Base-by-base conservation (phyloP, 2,113 vertebrate genomes). In the Morone chrysops region DNA sequence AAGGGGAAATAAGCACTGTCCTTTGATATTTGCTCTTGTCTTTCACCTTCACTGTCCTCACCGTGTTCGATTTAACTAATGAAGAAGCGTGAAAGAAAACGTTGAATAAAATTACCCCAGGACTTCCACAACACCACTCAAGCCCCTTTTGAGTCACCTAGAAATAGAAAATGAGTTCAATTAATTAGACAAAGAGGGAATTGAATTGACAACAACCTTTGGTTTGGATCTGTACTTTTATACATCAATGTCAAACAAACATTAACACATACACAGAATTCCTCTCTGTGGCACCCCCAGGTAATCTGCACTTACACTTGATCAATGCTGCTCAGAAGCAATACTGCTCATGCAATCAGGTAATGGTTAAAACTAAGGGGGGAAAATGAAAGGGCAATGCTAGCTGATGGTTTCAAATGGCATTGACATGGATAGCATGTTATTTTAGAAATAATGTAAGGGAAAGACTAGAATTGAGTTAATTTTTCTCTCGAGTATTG, bases 121-220 rank as follows among this genome's bases (percentile, higher is more conserved):
- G 48, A 57, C 40, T 8, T 75, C 38, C 38, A 53, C n/a, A 41
- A 22, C 75, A 18, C 18, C 45, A n/a, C 41, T 70, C 59, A 73
- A 70, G 77, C 22, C 17, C 54, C 81, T 11, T 54, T 63, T 53
- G 75, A 89, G 83, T 90, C 85, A 87, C 90, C 94, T 94, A 47
- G 48, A 92, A 92, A 81, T 2, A 92, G 51, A 89, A 83, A 83
- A 83, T 59, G 57, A 72, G 61, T 36, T 41, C 62, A 80, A 14
- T 75, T 73, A 85, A 77, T 62, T 84, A 51, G 43, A 62, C 13
- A 50, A 57, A 61, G 6, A 7, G 22, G 43, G 41, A 48, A 62
- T 4, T 47, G 36, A 60, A 51, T 16, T 6, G 0, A 43, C 25
- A 18, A 2, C 20, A 75, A 38, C 45, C 16, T 51, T 73, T 47